Evolutionary conservation across 1,140 invertebrate genomes (phyloP).

Genomic region (Pomphorhynchus laevis): DNA sequence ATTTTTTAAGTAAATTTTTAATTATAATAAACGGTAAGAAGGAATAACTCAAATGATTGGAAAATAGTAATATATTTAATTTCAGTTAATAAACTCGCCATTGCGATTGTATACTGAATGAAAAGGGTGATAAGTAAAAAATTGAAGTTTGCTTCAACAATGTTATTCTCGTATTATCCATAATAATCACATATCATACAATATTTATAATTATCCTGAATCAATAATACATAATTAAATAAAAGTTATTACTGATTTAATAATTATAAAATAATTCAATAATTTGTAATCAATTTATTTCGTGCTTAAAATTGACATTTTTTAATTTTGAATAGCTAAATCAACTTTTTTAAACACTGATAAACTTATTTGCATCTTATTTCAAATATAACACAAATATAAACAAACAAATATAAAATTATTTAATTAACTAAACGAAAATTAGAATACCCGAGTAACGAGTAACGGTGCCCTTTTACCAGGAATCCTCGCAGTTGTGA

Average conservation of each 20-base stretch:
- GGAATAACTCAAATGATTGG: neutral
- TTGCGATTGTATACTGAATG: neutral
- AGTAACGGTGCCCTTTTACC: constrained; percentile 43
- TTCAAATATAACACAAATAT: neutral
- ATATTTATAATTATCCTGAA: too few species aligned
- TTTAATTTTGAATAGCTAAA: too few species aligned
- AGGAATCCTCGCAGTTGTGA: constrained; percentile 53
- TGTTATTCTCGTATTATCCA: too few species aligned
- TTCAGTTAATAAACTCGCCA: neutral
- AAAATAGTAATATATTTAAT: neutral
- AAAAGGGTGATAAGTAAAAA: neutral
- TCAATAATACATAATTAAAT: too few species aligned
- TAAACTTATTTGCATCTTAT: neutral
- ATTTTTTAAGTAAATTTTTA: too few species aligned
- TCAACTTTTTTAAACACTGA: neutral
- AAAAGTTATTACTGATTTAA: too few species aligned
- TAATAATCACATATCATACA: too few species aligned
- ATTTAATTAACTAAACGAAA: neutral
- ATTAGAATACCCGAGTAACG: constrained; percentile 40
- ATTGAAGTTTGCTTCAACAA: too few species aligned
- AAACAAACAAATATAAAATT: constrained; percentile 1
- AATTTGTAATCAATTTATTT: too few species aligned
- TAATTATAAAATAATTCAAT: too few species aligned
- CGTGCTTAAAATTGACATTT: too few species aligned
- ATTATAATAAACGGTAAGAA: too few species aligned